These are phyloP conservation scores for Periparus ater DNA, from an alignment of 2,797 vertebrate species.

Conservation along the genomic window DNA sequence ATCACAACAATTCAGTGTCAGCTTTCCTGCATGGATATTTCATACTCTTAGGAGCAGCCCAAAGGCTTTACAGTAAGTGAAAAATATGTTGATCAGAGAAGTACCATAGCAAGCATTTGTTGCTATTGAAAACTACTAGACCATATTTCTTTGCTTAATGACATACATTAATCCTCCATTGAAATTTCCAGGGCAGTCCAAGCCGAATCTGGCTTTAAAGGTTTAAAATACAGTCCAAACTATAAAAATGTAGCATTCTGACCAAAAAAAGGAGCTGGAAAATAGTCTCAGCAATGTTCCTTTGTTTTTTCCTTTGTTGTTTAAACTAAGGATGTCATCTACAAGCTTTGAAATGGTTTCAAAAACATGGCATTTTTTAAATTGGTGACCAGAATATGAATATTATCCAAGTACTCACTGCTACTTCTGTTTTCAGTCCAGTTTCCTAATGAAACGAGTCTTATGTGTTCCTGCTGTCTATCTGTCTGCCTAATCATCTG, in stretches of 20 bases:
- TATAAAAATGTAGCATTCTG: neutral
- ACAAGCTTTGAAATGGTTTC: neutral
- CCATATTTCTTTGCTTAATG: constrained; percentile 52
- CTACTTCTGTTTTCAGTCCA: constrained; percentile 14
- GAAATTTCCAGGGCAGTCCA: constrained; percentile 6
- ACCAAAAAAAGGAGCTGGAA: neutral
- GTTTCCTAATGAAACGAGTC: constrained; percentile 24
- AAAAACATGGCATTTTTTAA: neutral
- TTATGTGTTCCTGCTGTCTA: constrained; percentile 6
- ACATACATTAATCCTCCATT: constrained; percentile 17
- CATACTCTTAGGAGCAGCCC: neutral
- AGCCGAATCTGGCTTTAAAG: neutral
- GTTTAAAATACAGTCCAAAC: constrained; percentile 6
- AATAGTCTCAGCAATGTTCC: neutral
- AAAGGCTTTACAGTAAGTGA: constrained; percentile 2
- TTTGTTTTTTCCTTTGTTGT: neutral
- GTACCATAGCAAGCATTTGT: constrained; percentile 21
- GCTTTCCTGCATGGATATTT: neutral
- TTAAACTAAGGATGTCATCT: neutral
- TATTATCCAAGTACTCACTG: neutral
- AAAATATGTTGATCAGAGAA: constrained; percentile 13
- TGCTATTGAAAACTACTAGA: constrained; percentile 38
- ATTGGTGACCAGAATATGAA: neutral
- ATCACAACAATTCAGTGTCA: neutral
- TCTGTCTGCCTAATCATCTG: constrained; percentile 31